A percentile compares a stretch with the other conserved stretches of the same genome.
Evolutionary conservation across 2,113 vertebrate genomes (phyloP).

Genomic region (Microtus richardsoni): DNA sequence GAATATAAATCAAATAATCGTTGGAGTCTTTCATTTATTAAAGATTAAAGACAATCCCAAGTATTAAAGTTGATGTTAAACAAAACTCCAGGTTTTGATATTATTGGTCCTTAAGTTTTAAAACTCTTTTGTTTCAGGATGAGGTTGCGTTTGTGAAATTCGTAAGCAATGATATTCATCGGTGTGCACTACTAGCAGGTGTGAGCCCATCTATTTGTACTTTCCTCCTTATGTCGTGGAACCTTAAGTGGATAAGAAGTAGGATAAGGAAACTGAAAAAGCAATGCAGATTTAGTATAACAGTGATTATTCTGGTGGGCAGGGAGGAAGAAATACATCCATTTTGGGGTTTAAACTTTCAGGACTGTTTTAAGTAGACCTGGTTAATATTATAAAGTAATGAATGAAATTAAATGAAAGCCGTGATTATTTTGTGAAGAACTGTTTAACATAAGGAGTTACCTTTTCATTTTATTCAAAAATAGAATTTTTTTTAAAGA

Average conservation of each 20-base stretch:
- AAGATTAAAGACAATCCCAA: slow-evolving; percentile 35
- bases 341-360: slow-evolving; percentile 29
- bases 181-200: slow-evolving; percentile 72
- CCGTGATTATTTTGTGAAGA: background rate
- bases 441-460: slow-evolving; percentile 14
- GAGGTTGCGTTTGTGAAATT: slow-evolving; percentile 61
- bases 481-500: background rate
- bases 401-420: slow-evolving; percentile 39
- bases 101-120: slow-evolving; percentile 46
- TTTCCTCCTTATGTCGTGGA: background rate
- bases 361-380: slow-evolving; percentile 24
- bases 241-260: slow-evolving; percentile 15
- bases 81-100: background rate
- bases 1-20: background rate
- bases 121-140: slow-evolving; percentile 77
- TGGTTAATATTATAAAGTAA: slow-evolving; percentile 9
- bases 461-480: slow-evolving; percentile 23
- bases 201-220: slow-evolving; percentile 54
- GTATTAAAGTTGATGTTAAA: background rate
- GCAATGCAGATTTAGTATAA: slow-evolving; percentile 4
- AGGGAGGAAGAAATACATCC: background rate
- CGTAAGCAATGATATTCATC: slow-evolving; percentile 70
- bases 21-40: slow-evolving; percentile 52
- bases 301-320: background rate
- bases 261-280: background rate